Base-by-base conservation (phyloP, 2,113 vertebrate genomes). In the Sylvilagus bachmani region DNA sequence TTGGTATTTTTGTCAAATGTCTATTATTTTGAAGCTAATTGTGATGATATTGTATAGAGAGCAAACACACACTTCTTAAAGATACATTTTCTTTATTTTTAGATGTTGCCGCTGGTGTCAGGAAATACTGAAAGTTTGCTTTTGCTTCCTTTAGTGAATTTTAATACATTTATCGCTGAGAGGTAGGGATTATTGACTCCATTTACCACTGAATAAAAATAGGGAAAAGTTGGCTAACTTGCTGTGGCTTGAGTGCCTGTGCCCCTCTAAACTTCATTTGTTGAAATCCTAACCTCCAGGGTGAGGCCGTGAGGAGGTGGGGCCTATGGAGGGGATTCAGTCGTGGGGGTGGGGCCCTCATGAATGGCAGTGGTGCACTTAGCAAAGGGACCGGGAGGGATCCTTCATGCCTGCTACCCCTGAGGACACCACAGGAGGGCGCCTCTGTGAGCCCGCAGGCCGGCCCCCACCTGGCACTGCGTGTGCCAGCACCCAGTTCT, bases 1-100 rank as follows among this genome's bases (percentile, higher is more conserved):
- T 36, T 25, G 17, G 4, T 70, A 38, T n/a, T 93, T 71, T 90
- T 93, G 70, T 55, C 90, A 67, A 90, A 86, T 44, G 86, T 96
- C 70, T 89, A n/a, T 51, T 38, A 19, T 62, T 91, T 90, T 33
- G 74, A 74, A 51, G 17, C 44, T 51, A 6, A 29, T 91, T 90
- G 0, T 51, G 62, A 25, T 86, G 61, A 89, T 33, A 0, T 0
- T n/a, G 86, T 86, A 51, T 21, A 22, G 31, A 92, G 83, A 71
- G 11, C 62, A 8, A 19, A 84, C 94, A 61, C 36, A 21, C 44
- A 6, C 13, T 49, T 6, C 62, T 1, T 4, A n/a, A 9, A 38
- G 31, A 58, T 69, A 58, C 49, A 49, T 86, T 51, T 93, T 92
- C 11, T 93, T 0, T 79, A 4, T 71, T 44, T 82, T 82, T 61